These are phyloP conservation scores for Holotrichia oblita DNA, from an alignment of 1,140 invertebrate genomes.

Conservation along the genomic window DNA sequence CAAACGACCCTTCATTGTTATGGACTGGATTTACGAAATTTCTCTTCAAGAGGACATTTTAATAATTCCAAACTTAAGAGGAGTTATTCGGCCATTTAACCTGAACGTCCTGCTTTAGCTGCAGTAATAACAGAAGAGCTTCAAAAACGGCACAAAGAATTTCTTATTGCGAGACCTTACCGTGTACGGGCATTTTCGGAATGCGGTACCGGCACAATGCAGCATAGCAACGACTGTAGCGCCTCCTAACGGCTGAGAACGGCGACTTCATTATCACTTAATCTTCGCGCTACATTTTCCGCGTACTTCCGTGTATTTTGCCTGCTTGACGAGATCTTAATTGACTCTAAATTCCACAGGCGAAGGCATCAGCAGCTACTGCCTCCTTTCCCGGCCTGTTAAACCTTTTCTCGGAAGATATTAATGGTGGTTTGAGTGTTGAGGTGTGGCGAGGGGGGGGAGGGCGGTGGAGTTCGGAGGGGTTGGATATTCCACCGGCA, in stretches of 20 bases:
- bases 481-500: no score
- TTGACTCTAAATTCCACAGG: conserved; percentile 19
- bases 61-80: no score
- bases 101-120: no score
- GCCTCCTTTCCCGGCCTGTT: background rate
- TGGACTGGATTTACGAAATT: no score
- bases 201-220: background rate
- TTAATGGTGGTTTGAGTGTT: background rate
- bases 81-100: no score
- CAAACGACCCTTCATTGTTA: no score
- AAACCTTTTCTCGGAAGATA: conserved; percentile 12
- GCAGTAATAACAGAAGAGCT: background rate
- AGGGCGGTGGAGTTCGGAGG: background rate
- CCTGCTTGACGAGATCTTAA: conserved; percentile 20
- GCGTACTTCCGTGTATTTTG: conserved; percentile 18
- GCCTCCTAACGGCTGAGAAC: background rate
- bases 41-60: no score
- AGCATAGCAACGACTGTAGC: background rate
- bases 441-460: background rate
- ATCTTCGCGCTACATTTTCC: conserved; percentile 17
- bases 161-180: background rate
- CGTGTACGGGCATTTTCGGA: background rate
- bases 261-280: conserved; percentile 20
- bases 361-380: background rate
- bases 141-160: conserved; percentile 14